Evolutionary conservation across 2,888 invertebrate species (phyloP).

Genomic region (Heliconius erato): DNA sequence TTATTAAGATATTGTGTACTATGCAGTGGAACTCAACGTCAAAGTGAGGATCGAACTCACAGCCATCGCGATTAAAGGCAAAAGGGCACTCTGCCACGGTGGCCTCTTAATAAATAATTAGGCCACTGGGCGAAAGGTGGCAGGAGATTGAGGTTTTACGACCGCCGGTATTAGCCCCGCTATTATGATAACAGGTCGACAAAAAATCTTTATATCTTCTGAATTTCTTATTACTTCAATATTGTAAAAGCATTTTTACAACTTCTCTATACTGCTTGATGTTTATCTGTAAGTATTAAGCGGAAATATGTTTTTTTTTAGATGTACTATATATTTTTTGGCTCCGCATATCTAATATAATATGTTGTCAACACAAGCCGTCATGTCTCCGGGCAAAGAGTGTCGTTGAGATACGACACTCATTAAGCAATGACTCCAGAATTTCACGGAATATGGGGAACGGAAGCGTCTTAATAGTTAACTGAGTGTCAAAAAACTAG

Average conservation of each 20-base stretch:
- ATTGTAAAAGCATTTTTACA: slow-evolving; percentile 19
- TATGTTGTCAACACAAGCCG: neutral
- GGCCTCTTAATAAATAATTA: slow-evolving; percentile 20
- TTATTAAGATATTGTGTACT: no score
- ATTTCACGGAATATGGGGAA: neutral
- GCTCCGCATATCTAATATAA: neutral
- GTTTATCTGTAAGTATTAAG: neutral
- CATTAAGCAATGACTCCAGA: neutral
- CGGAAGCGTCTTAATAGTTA: neutral
- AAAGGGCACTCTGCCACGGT: neutral
- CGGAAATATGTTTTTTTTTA: neutral
- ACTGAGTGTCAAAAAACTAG: neutral
- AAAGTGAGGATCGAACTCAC: neutral
- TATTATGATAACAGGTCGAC: slow-evolving; percentile 23
- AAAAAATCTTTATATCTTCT: neutral
- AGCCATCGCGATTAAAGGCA: neutral
- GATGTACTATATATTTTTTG: neutral
- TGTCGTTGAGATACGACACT: neutral
- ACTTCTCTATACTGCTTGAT: neutral
- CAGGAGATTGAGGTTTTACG: slow-evolving; percentile 20
- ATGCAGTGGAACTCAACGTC: no score
- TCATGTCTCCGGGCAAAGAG: no score
- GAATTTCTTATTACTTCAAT: slow-evolving; percentile 20
- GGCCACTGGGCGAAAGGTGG: slow-evolving; percentile 11
- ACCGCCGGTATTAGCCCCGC: slow-evolving; percentile 5